Conservation (phyloP, 1,140 invertebrate species). For the Hypothenemus hampei region DNA sequence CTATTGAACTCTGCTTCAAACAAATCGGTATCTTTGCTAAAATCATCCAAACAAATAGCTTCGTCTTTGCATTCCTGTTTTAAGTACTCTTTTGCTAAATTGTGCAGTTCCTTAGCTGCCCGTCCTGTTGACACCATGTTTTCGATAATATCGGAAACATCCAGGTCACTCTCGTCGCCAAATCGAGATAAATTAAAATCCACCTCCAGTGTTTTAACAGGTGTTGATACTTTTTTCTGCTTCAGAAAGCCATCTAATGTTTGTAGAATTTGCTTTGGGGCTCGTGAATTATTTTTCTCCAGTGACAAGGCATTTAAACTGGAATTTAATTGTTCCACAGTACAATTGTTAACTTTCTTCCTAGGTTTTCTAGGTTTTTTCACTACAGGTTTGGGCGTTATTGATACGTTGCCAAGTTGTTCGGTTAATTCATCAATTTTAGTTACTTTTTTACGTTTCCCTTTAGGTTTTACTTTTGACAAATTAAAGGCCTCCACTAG, state of each 20-base stretch:
- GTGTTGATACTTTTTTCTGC: slow-evolving; percentile 6
- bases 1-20: slow-evolving; percentile 43
- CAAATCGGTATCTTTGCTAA: slow-evolving; percentile 33
- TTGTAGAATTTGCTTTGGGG: too few species aligned
- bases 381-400: slow-evolving; percentile 27
- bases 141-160: slow-evolving; percentile 59
- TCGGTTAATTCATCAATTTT: slow-evolving; percentile 26
- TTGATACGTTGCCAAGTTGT: slow-evolving; percentile 31
- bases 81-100: slow-evolving; percentile 7
- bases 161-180: slow-evolving; percentile 47
- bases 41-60: slow-evolving; percentile 14
- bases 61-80: not conserved
- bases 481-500: slow-evolving; percentile 58
- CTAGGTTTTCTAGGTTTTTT: slow-evolving; percentile 23
- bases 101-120: not conserved
- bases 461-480: slow-evolving; percentile 50
- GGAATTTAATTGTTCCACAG: slow-evolving; percentile 1
- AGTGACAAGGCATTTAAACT: not conserved
- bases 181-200: slow-evolving; percentile 38
- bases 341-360: slow-evolving; percentile 26
- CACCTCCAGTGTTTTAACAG: not conserved
- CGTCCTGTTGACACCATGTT: slow-evolving; percentile 46
- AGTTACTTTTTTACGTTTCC: slow-evolving; percentile 48
- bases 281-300: not conserved
- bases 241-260: slow-evolving; percentile 17